Conservation (phyloP, 2,797 vertebrate species). For the Coregonus suidteri region DNA sequence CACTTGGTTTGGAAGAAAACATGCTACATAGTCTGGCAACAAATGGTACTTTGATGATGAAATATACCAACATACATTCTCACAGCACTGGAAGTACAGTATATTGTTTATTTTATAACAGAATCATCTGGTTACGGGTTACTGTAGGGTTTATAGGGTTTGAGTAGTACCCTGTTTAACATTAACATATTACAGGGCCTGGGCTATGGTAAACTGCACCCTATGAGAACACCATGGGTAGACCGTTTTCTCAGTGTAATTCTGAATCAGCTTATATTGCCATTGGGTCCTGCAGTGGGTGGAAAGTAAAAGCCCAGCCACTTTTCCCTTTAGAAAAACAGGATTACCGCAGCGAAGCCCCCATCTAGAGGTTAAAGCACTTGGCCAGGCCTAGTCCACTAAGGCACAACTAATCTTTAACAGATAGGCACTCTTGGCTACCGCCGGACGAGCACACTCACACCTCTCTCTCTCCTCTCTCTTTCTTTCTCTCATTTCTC, state of each 20-base stretch:
- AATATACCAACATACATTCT: not conserved
- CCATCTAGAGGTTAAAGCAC: constrained; percentile 14
- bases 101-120: not conserved
- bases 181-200: not conserved
- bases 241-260: not conserved
- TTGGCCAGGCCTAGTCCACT: not conserved
- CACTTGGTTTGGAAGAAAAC: too few relatives aligned
- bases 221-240: not conserved
- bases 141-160: not conserved
- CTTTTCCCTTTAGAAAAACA: constrained; percentile 12
- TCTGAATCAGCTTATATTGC: constrained; percentile 5
- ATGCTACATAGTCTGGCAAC: too few relatives aligned
- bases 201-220: not conserved
- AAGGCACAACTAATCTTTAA: constrained; percentile 24
- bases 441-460: constrained; percentile 20
- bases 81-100: too few relatives aligned
- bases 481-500: not conserved
- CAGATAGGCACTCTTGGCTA: constrained; percentile 31
- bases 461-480: constrained; percentile 31
- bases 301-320: not conserved
- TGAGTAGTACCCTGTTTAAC: not conserved
- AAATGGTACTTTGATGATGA: too few relatives aligned
- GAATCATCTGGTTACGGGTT: not conserved
- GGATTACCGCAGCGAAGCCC: constrained; percentile 1
- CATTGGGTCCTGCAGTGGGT: constrained; percentile 11